Evolutionary conservation across 2,797 vertebrate species (phyloP).

Genomic region (Eulemur albifrons): DNA sequence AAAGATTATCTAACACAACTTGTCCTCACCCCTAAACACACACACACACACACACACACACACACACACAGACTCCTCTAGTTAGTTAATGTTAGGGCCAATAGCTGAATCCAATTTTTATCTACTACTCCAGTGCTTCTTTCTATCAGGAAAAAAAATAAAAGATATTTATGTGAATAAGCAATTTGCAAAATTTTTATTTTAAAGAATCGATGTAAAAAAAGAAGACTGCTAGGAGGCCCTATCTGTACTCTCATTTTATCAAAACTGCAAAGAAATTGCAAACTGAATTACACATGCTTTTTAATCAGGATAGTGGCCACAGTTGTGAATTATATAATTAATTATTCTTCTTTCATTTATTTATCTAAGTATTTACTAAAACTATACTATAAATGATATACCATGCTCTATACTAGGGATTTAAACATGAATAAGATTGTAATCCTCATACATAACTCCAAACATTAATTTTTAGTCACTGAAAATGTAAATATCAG

Average conservation of each 20-base stretch:
- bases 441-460: not conserved
- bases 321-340: not conserved
- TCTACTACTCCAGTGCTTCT: not conserved
- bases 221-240: not conserved
- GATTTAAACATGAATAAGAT: not conserved
- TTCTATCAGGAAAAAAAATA: not conserved
- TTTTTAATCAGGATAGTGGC: not conserved
- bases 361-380: slow-evolving; percentile 11
- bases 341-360: slow-evolving; percentile 23
- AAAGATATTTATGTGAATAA: not conserved
- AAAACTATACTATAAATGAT: not conserved
- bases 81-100: not conserved
- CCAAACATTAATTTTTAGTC: slow-evolving; percentile 30
- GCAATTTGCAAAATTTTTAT: not conserved
- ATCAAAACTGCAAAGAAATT: slow-evolving; percentile 30
- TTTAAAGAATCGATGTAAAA: not conserved
- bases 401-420: not conserved
- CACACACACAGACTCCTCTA: not conserved
- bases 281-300: not conserved
- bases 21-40: not conserved
- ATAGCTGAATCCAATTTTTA: slow-evolving; percentile 27
- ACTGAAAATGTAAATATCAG: not conserved
- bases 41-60: not conserved
- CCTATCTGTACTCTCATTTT: not conserved
- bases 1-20: not conserved